Conservation (phyloP, 1,140 invertebrate species). For the Acromyrmex charruanus region DNA sequence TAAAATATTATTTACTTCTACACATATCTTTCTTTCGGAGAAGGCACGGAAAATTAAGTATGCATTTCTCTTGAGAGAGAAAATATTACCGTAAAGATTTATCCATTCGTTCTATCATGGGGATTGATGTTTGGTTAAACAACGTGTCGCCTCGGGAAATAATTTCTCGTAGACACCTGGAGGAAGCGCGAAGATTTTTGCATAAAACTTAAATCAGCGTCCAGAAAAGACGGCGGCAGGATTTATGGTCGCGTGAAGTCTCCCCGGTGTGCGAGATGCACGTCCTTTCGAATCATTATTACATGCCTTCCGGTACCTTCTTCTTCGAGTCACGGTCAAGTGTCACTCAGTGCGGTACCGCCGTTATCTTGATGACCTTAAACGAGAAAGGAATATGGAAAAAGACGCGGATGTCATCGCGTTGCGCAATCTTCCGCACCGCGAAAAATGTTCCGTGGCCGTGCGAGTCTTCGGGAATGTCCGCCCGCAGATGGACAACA, state of each 20-base stretch:
- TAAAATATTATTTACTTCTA: constrained; percentile 9
- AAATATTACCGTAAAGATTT: constrained; percentile 13
- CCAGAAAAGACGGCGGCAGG: constrained; percentile 26
- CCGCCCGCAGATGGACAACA: constrained; percentile 65
- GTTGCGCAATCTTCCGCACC: constrained; percentile 70
- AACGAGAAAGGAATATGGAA: constrained; percentile 75
- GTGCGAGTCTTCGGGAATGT: constrained; percentile 39
- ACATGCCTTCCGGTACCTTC: constrained; percentile 67
- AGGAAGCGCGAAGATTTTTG: constrained; percentile 55
- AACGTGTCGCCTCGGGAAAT: constrained; percentile 33
- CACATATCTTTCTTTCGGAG: background rate
- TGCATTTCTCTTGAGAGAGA: background rate
- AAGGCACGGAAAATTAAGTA: background rate
- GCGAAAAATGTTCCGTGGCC: constrained; percentile 56
- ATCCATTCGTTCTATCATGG: background rate
- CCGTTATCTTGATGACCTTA: constrained; percentile 80
- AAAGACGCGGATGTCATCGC: constrained; percentile 74
- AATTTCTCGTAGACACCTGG: constrained; percentile 32
- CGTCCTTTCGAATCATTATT: constrained; percentile 68
- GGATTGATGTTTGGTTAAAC: constrained; percentile 44
- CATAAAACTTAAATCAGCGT: constrained; percentile 66
- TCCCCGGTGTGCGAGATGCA: constrained; percentile 26
- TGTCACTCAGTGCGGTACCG: constrained; percentile 71
- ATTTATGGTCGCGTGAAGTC: constrained; percentile 62
- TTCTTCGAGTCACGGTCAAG: constrained; percentile 66